Evolutionary conservation across 2,888 invertebrate genomes (phyloP).

Genomic region (Caenorhabditis plicata): DNA sequence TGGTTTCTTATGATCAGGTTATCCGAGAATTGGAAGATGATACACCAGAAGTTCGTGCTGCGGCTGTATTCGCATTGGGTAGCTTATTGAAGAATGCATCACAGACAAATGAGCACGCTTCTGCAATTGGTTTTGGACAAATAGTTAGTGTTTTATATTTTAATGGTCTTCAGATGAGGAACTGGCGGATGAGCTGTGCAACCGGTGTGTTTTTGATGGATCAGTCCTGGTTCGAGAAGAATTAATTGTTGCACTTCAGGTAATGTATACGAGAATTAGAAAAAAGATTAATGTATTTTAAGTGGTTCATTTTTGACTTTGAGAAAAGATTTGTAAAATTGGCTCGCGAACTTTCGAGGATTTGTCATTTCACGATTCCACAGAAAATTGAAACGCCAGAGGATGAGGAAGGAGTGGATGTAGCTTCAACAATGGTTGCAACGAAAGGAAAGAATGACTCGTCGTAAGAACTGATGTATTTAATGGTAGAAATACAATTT

Average conservation of each 20-base stretch:
- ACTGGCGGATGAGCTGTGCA: constrained; percentile 84
- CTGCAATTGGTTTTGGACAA: constrained; percentile 43
- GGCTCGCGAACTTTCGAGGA: constrained; percentile 34
- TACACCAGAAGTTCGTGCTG: constrained; percentile 87
- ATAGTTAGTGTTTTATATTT: not conserved
- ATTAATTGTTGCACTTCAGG: constrained; percentile 58
- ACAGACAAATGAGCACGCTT: constrained; percentile 63
- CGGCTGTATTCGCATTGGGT: constrained; percentile 90
- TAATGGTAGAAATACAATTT: not conserved
- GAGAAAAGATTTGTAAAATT: constrained; percentile 79
- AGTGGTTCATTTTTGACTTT: constrained; percentile 76
- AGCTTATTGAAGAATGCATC: constrained; percentile 61
- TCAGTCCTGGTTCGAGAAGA: constrained; percentile 81
- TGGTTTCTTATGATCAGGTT: constrained; percentile 91
- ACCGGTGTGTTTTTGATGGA: constrained; percentile 79
- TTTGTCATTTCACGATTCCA: constrained; percentile 10
- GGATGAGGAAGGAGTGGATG: constrained; percentile 15
- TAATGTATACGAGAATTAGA: too few relatives aligned
- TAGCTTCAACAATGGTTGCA: constrained; percentile 12
- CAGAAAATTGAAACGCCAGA: not conserved
- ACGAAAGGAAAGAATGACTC: not conserved
- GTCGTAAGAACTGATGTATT: not conserved
- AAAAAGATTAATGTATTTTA: constrained; percentile 66
- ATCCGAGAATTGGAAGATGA: constrained; percentile 71
- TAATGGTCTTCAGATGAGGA: constrained; percentile 71